Conservation (phyloP, 2,797 vertebrate genomes). For the Xerus rutilus region DNA sequence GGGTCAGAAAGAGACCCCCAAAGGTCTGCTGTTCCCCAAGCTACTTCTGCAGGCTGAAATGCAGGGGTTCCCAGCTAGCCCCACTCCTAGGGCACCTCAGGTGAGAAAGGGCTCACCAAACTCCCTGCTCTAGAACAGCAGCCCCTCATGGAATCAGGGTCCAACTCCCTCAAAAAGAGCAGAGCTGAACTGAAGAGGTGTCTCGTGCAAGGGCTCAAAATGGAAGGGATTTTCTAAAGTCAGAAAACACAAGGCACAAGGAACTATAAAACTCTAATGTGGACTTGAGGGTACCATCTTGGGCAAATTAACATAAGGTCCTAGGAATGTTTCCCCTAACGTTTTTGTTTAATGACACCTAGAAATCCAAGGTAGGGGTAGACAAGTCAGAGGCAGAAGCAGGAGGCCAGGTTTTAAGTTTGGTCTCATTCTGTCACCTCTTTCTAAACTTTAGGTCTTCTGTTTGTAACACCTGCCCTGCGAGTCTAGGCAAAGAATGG, state of each 20-base stretch:
- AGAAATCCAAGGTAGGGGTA: neutral
- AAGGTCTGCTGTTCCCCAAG: neutral
- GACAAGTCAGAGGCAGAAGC: neutral
- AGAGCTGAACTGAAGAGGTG: fast-evolving
- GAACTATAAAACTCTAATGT: neutral
- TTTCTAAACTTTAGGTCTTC: neutral
- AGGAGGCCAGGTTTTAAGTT: neutral
- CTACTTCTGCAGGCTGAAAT: neutral
- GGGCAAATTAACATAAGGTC: neutral
- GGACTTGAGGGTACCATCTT: neutral
- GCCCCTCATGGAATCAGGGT: fast-evolving
- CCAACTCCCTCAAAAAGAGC: neutral
- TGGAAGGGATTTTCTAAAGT: neutral
- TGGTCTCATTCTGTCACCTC: neutral
- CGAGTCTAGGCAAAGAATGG: neutral
- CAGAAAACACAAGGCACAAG: neutral
- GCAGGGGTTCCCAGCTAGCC: too few relatives aligned
- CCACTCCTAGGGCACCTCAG: neutral
- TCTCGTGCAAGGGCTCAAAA: fast-evolving
- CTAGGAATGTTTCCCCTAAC: neutral
- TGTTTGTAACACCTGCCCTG: neutral
- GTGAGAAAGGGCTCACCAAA: neutral
- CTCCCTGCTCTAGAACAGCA: neutral
- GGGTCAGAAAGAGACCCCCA: neutral
- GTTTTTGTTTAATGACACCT: fast-evolving